Base-by-base conservation (phyloP, 2,888 invertebrate genomes). In the Cantharis nigra region DNA sequence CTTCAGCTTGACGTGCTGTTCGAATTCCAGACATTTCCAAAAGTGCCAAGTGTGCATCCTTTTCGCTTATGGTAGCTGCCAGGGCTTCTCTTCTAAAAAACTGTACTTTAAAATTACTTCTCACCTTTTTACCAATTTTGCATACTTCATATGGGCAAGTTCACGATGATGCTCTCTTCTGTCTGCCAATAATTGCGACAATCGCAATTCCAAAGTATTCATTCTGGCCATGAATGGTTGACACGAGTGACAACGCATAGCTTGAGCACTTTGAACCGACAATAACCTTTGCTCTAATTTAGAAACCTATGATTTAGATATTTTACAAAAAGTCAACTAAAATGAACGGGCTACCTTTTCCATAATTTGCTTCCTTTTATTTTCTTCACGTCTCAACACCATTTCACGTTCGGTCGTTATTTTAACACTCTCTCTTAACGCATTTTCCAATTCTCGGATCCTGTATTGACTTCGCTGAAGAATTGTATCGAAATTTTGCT, bases 31-130 rank as follows among this genome's bases (percentile, higher is more conserved):
- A 92, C 85, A 94, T 91, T 87, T 97, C 96, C 76, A 97, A 87
- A 79, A 96, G 90, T 0, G 96, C 96, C 83, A 97, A 92, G 87
- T 95, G 94, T 11, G 96, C 94, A 87, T 97, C 97, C 87, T 96
- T 97, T 85, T 97, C 97, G 84, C 95, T 95, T 78, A 97, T 93
- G 3, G 94, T 93, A 77, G 94, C 93, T 88, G 96, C 94, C 79
- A 97, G 89, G 72, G 96, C 93, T 88, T 97, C 96, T 89, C 95
- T 94, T 86, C 97, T 97, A 87, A 18, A 87, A 86, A 80, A 28
- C 70, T 30, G 76, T 78, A 70, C 49, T 10, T 11, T 71, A 76
- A 33, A 75, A 74, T 77, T 63, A 26, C 71, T 67, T 67, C 3
- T 16, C 67, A 3, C n/a, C 49, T n/a, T n/a, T 18, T 77, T 71